Evolutionary conservation across 2,113 vertebrate genomes (phyloP).

Genomic region (Lynx canadensis): DNA sequence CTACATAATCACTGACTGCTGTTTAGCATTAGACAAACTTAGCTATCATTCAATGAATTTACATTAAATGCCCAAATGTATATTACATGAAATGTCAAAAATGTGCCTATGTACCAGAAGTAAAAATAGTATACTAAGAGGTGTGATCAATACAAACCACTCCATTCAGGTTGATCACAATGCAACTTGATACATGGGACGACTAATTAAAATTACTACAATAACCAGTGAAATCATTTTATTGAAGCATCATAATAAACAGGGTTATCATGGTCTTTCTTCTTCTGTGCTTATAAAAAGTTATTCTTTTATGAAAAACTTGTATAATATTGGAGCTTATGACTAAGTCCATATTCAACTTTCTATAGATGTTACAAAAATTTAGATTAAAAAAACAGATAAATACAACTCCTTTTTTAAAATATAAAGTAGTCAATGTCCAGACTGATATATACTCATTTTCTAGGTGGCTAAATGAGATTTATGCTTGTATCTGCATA

Average conservation of each 20-base stretch:
- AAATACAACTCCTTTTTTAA: neutral
- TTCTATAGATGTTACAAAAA: neutral
- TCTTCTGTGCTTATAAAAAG: neutral
- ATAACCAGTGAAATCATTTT: neutral
- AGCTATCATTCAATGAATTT: neutral
- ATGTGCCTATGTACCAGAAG: neutral
- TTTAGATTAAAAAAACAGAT: neutral
- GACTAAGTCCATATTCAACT: neutral
- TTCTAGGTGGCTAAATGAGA: neutral
- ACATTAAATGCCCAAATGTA: neutral
- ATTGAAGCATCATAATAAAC: neutral
- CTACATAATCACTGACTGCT: neutral
- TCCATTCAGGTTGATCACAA: neutral
- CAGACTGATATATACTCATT: neutral
- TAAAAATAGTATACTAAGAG: neutral
- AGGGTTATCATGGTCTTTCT: neutral
- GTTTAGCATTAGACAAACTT: neutral
- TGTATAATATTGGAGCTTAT: neutral
- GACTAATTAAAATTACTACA: constrained; percentile 13
- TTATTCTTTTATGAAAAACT: neutral
- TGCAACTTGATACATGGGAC: neutral
- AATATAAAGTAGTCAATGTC: neutral
- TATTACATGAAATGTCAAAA: neutral
- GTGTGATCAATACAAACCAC: neutral
- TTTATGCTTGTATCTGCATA: neutral